Evolutionary conservation across 92 coral and sea anemone genomes (phyloP).

Genomic region (Pocillopora grandis): DNA sequence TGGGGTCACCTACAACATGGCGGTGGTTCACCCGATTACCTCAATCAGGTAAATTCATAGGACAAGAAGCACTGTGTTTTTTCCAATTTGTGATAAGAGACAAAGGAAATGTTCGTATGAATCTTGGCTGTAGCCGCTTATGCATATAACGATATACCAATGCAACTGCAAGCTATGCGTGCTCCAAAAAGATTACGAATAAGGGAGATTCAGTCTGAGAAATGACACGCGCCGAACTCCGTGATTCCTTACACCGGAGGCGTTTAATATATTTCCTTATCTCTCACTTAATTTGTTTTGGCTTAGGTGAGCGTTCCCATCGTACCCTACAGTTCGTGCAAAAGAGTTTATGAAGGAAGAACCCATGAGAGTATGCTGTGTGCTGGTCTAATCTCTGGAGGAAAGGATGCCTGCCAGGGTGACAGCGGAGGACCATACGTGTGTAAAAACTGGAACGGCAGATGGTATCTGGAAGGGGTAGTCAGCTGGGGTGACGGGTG

Average conservation of each 20-base stretch:
- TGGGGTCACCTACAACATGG: conserved; percentile 17
- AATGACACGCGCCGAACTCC: too few species aligned
- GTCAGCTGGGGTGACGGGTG: conserved; percentile 40
- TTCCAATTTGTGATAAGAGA: too few species aligned
- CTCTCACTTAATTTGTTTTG: too few species aligned
- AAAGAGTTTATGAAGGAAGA: neutral
- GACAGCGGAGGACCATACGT: conserved; percentile 35
- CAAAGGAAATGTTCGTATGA: too few species aligned
- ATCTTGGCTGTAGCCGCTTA: too few species aligned
- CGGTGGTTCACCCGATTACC: conserved; percentile 14
- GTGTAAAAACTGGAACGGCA: conserved; percentile 17
- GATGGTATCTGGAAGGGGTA: conserved; percentile 23
- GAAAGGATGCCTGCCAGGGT: conserved; percentile 36
- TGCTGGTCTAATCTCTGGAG: conserved; percentile 16
- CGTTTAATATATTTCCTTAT: too few species aligned
- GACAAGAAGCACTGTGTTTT: neutral
- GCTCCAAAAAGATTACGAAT: too few species aligned
- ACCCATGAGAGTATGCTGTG: conserved; percentile 20
- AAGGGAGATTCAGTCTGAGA: too few species aligned
- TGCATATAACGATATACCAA: too few species aligned
- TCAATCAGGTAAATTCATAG: conserved; percentile 6
- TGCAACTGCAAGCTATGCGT: too few species aligned
- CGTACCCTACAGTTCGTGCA: conserved; percentile 18
- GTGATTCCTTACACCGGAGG: too few species aligned
- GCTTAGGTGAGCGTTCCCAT: conserved; percentile 24